Evolutionary conservation across 2,797 vertebrate genomes (phyloP).

Genomic region (Melopsittacus undulatus): DNA sequence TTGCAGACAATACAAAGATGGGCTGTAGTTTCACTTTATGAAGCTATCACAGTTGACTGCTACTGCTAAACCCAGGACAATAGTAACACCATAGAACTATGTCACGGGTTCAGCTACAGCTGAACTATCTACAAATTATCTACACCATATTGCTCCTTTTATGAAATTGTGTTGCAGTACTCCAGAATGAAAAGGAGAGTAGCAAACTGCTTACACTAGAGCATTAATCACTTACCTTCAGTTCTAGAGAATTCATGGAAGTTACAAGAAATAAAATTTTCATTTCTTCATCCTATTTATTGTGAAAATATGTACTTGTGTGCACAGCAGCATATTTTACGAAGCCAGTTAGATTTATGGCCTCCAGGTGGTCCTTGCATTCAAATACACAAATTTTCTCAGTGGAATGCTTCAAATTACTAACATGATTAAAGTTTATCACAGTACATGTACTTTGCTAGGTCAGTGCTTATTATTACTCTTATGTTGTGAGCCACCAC

Average conservation of each 20-base stretch:
- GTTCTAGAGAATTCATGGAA: accelerated
- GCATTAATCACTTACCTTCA: neutral
- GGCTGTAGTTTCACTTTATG: neutral
- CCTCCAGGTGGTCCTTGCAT: neutral
- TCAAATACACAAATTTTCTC: neutral
- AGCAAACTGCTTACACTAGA: neutral
- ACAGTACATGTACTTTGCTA: neutral
- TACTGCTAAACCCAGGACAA: too few species aligned
- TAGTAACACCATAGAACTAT: neutral
- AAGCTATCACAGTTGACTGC: neutral
- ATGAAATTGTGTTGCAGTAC: neutral
- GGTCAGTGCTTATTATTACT: neutral
- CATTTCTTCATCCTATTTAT: neutral
- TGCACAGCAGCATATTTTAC: neutral
- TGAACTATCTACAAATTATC: neutral
- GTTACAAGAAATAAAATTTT: neutral
- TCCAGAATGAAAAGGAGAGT: neutral
- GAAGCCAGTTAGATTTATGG: neutral
- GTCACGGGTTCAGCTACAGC: too few species aligned
- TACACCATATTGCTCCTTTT: neutral
- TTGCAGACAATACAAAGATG: neutral
- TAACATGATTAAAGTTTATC: neutral
- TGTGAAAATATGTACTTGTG: neutral
- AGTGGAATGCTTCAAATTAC: neutral
- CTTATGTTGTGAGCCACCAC: neutral